Percentiles rank a stretch among this genome's conserved stretches.
phyloP scores from a whole-genome alignment of 2,797 vertebrate species.

The Hephaestus fuliginosus region DNA sequence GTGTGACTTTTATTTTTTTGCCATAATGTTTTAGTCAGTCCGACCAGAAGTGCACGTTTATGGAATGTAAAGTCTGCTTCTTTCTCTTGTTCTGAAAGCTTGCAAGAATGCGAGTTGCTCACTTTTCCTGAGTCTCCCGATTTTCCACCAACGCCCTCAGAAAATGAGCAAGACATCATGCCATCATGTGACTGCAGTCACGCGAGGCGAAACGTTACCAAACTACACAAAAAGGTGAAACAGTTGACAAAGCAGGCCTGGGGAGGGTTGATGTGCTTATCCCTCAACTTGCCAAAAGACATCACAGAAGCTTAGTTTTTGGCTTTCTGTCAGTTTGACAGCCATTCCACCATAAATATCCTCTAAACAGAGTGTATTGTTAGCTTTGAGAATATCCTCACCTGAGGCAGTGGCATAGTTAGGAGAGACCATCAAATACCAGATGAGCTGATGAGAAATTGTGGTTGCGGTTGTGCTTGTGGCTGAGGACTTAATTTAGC shows the following conservation, averaged over 20 bases:
- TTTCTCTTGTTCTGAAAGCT: background rate
- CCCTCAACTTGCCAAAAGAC: background rate
- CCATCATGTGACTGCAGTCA: background rate
- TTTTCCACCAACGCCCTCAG: slow-evolving; percentile 2
- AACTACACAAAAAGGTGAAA: background rate
- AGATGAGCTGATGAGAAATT: slow-evolving; percentile 16
- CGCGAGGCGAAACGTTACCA: background rate
- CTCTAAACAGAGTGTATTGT: slow-evolving; percentile 5
- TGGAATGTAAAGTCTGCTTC: background rate
- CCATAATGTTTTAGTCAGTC: background rate
- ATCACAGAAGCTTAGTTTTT: background rate
- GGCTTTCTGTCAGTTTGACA: background rate
- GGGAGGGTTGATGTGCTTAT: background rate
- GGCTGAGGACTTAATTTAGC: slow-evolving; percentile 19
- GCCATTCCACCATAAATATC: background rate
- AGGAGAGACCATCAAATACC: background rate
- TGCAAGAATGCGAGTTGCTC: background rate
- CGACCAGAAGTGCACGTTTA: background rate
- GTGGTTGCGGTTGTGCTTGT: slow-evolving; percentile 8
- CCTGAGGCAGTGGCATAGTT: slow-evolving; percentile 13
- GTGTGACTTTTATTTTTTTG: background rate
- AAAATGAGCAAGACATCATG: background rate
- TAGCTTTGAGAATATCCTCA: slow-evolving; percentile 27
- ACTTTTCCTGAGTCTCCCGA: slow-evolving; percentile 30
- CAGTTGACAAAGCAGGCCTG: background rate